A percentile compares a stretch with the other conserved stretches of the same genome.
Evolutionary conservation across 2,888 invertebrate species (phyloP).

Genomic region (Tubulanus polymorphus): DNA sequence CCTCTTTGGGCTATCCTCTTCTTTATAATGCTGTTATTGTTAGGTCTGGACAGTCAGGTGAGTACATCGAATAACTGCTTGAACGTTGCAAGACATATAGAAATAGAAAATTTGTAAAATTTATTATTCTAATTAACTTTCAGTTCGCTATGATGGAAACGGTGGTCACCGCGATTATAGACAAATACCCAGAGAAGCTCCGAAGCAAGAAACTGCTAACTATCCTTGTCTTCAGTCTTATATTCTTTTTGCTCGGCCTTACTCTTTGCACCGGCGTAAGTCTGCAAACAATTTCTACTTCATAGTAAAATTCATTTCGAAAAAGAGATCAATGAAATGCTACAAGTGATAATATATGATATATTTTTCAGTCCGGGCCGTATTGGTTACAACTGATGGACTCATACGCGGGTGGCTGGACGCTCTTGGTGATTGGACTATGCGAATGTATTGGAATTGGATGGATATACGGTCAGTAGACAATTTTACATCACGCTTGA

Average conservation of each 20-base stretch:
- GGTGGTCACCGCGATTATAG: slow-evolving; percentile 49
- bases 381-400: slow-evolving; percentile 50
- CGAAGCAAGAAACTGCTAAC: slow-evolving; percentile 52
- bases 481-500: slow-evolving; percentile 4
- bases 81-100: too few species aligned
- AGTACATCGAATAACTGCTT: too few species aligned
- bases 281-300: too few species aligned
- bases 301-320: too few species aligned
- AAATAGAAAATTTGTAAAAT: too few species aligned
- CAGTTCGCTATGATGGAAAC: slow-evolving; percentile 53
- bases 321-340: too few species aligned
- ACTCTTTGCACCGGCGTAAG: slow-evolving; percentile 44
- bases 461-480: slow-evolving; percentile 59
- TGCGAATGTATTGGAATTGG: slow-evolving; percentile 67
- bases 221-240: slow-evolving; percentile 31
- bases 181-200: slow-evolving; percentile 42
- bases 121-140: too few species aligned
- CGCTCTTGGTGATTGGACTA: slow-evolving; percentile 65
- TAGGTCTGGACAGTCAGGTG: slow-evolving; percentile 44
- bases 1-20: slow-evolving; percentile 40
- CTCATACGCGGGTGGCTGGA: slow-evolving; percentile 50
- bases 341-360: too few species aligned
- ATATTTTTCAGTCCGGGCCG: slow-evolving; percentile 41
- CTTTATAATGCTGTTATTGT: slow-evolving; percentile 39
- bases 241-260: slow-evolving; percentile 45